phyloP scores from a whole-genome alignment of 2,888 invertebrate genomes.

The Temnothorax rugatulus region DNA sequence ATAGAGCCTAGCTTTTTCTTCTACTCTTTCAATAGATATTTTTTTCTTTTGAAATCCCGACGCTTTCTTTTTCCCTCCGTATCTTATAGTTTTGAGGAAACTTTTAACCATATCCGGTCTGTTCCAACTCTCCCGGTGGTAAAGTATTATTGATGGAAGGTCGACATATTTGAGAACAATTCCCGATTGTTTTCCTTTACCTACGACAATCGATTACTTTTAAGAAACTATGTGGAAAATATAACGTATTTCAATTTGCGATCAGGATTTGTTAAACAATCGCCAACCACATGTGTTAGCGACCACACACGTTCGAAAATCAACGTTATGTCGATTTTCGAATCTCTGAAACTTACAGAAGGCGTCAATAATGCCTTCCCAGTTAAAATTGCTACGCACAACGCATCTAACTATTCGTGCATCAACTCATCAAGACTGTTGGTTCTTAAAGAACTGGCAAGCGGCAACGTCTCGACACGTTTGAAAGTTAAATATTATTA shows the following conservation, averaged over 20 bases:
- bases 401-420: too few relatives aligned
- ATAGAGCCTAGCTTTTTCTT: background rate
- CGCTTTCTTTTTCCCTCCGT: background rate
- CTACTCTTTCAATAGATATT: background rate
- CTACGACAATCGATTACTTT: background rate
- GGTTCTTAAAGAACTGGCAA: too few relatives aligned
- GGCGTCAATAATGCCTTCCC: too few relatives aligned
- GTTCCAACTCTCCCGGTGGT: background rate
- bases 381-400: too few relatives aligned
- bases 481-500: too few relatives aligned
- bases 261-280: background rate
- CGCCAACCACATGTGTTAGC: background rate
- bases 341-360: background rate
- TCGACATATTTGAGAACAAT: background rate
- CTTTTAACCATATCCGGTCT: background rate
- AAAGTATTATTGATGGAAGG: constrained; percentile 6
- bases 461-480: too few relatives aligned
- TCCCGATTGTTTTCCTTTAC: background rate
- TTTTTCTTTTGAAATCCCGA: constrained; percentile 1
- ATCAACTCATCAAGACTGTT: too few relatives aligned
- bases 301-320: background rate
- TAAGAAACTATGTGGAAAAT: background rate
- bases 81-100: background rate
- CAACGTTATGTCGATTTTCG: background rate
- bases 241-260: background rate